phyloP scores from a whole-genome alignment of 2,797 vertebrate species.

The Sardinella longiceps region DNA sequence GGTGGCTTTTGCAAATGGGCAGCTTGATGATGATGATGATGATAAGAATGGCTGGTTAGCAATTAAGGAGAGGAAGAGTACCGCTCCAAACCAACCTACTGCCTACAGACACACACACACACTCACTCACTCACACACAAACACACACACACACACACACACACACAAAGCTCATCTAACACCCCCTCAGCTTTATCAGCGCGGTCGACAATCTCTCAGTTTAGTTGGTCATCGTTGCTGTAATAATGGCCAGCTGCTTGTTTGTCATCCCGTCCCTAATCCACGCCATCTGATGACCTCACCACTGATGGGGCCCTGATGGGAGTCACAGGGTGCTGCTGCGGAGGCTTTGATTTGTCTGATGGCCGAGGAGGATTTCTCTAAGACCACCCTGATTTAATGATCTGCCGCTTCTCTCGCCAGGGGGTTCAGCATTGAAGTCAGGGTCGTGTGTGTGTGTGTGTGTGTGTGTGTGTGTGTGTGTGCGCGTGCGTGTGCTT shows the following conservation, averaged over 20 bases:
- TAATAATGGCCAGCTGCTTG: conserved; percentile 43
- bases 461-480: not conserved
- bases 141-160: not conserved
- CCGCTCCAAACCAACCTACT: too few relatives aligned
- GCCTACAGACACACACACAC: not conserved
- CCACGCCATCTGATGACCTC: not conserved
- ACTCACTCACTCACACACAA: not conserved
- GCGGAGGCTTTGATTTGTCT: not conserved
- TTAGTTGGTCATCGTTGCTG: conserved; percentile 28
- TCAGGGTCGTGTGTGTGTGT: not conserved
- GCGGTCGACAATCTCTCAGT: not conserved
- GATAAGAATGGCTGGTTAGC: too few relatives aligned
- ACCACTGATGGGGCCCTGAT: not conserved
- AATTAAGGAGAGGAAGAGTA: too few relatives aligned
- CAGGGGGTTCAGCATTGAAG: not conserved
- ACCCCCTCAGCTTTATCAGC: not conserved
- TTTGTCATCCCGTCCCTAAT: not conserved
- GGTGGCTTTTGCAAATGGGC: too few relatives aligned
- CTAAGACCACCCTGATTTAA: not conserved
- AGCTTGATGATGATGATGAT: too few relatives aligned
- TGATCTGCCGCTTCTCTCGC: not conserved
- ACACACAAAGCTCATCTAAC: not conserved
- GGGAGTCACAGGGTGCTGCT: not conserved
- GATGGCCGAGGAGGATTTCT: not conserved
- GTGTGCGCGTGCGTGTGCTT: not conserved